These are phyloP conservation scores for Melanotaenia duboulayi DNA, from an alignment of 2,113 vertebrate species.

Conservation along the genomic window DNA sequence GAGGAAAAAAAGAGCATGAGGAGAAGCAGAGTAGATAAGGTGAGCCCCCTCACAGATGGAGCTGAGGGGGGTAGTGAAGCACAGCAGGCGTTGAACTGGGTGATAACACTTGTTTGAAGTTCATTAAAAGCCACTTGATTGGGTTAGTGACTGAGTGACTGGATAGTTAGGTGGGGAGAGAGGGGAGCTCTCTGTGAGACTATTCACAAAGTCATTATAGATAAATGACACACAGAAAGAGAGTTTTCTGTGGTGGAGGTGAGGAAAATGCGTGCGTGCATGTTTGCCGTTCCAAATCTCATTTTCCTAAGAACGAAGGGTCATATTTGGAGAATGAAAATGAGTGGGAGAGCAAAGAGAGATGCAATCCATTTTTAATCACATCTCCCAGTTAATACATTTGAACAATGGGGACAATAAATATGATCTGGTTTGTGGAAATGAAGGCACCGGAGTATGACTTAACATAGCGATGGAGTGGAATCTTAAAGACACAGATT, in stretches of 20 bases:
- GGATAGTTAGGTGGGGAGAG: conserved; percentile 77
- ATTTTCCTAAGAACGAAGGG: conserved; percentile 68
- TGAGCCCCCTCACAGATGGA: conserved; percentile 52
- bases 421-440: conserved; percentile 58
- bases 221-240: conserved; percentile 86
- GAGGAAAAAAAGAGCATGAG: conserved; percentile 49
- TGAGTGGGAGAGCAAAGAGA: conserved; percentile 58
- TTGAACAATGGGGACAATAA: conserved; percentile 64
- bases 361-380: conserved; percentile 70
- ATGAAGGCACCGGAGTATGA: conserved; percentile 52
- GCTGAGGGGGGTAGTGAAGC: conserved; percentile 51
- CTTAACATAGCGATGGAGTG: conserved; percentile 38
- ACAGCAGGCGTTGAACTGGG: conserved; percentile 69
- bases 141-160: conserved; percentile 85
- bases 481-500: conserved; percentile 46
- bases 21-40: conserved; percentile 67
- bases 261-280: conserved; percentile 43
- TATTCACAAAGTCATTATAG: conserved; percentile 93
- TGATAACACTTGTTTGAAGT: conserved; percentile 88
- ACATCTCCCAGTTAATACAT: conserved; percentile 65
- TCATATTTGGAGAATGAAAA: conserved; percentile 70
- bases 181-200: conserved; percentile 82
- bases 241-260: conserved; percentile 81
- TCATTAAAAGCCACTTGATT: conserved; percentile 89
- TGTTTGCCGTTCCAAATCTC: conserved; percentile 71